Percentiles rank a stretch among this genome's conserved stretches.
Evolutionary conservation across 1,140 invertebrate genomes (phyloP).

Genomic region (Sarcophaga bullata): DNA sequence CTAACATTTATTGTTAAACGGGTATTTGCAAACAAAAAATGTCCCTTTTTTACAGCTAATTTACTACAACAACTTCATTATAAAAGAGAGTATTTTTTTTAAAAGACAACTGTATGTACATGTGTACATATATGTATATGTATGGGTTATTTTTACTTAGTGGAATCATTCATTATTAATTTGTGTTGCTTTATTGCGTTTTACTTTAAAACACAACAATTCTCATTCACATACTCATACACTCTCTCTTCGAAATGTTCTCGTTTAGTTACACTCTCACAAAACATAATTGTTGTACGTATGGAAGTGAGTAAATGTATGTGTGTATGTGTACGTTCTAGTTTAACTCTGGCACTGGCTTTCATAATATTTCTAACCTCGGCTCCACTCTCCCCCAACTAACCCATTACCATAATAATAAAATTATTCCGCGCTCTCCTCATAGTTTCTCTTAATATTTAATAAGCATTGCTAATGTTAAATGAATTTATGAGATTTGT

Average conservation of each 20-base stretch:
- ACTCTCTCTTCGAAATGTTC: too few relatives aligned
- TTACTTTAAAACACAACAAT: constrained; percentile 4
- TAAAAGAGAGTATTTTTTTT: too few relatives aligned
- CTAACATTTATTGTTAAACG: too few relatives aligned
- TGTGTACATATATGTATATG: too few relatives aligned
- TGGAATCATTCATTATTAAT: constrained; percentile 11
- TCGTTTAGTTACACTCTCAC: too few relatives aligned
- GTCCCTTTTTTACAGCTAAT: too few relatives aligned
- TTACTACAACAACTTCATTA: too few relatives aligned
- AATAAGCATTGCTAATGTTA: background rate
- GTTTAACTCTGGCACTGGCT: constrained; percentile 32
- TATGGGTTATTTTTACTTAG: background rate
- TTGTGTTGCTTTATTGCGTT: constrained; percentile 18
- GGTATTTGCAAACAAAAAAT: too few relatives aligned
- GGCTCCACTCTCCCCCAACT: background rate
- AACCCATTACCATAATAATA: background rate
- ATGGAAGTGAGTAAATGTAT: too few relatives aligned
- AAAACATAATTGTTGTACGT: too few relatives aligned
- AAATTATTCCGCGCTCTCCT: background rate
- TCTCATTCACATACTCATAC: background rate
- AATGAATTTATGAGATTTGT: constrained; percentile 15
- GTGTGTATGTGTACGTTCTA: background rate
- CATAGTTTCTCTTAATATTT: background rate
- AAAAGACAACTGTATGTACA: too few relatives aligned
- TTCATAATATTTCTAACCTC: background rate